Percentiles rank a stretch among this genome's conserved stretches.
phyloP scores from a whole-genome alignment of 2,797 vertebrate genomes.

The Jordanella pulchra region DNA sequence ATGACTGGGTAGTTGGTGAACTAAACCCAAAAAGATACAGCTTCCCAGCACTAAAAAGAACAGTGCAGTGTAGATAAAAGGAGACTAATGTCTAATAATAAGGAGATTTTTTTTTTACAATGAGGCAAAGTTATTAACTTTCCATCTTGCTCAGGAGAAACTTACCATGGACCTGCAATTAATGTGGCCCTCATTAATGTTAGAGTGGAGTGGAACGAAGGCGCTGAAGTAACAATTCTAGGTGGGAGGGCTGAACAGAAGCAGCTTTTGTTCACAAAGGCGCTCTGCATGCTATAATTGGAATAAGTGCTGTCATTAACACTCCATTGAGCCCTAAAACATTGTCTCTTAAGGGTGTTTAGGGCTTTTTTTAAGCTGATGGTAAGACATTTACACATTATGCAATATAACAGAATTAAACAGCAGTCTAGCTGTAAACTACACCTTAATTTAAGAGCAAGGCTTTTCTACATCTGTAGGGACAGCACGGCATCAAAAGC shows the following conservation, averaged over 20 bases:
- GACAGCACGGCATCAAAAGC: constrained; percentile 28
- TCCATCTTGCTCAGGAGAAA: constrained; percentile 11
- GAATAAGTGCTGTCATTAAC: constrained; percentile 66
- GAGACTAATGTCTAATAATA: constrained; percentile 37
- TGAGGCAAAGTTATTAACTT: constrained; percentile 26
- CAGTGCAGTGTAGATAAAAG: constrained; percentile 11
- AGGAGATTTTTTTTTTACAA: constrained; percentile 17
- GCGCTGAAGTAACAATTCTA: constrained; percentile 48
- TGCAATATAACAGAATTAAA: constrained; percentile 3
- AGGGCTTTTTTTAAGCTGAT: background rate
- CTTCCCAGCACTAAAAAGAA: constrained; percentile 37
- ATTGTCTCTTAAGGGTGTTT: constrained; percentile 27
- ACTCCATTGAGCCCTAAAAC: constrained; percentile 32
- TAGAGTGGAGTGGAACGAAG: constrained; percentile 30
- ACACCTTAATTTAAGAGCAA: constrained; percentile 9
- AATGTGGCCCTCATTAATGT: constrained; percentile 53
- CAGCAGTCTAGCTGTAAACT: background rate
- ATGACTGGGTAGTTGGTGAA: constrained; percentile 29
- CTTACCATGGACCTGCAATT: constrained; percentile 51
- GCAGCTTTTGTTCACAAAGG: constrained; percentile 42
- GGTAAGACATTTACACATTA: constrained; percentile 18
- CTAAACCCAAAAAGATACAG: constrained; percentile 20
- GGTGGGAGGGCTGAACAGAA: constrained; percentile 55
- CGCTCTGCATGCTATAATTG: constrained; percentile 52
- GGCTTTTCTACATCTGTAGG: constrained; percentile 22